These are phyloP conservation scores for Ceratoteleas bidentatus DNA, from an alignment of 1,140 invertebrate genomes.

Conservation along the genomic window DNA sequence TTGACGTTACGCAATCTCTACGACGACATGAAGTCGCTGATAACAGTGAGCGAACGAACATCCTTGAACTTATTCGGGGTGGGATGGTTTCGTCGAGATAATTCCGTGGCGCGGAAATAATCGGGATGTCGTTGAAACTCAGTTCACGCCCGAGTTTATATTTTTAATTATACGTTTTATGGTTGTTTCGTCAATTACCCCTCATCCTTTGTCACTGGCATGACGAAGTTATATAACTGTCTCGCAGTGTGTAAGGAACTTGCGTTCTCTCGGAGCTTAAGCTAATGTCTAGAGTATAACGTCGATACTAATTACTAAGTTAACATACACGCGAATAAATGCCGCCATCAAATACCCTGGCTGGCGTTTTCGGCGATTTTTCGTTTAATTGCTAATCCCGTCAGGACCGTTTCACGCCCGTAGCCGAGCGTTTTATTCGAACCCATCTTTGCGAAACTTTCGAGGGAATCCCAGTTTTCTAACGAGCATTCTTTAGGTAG, in stretches of 20 bases:
- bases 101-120: too few species aligned
- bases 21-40: too few species aligned
- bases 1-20: too few species aligned
- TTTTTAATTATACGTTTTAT: slow-evolving; percentile 44
- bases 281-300: slow-evolving; percentile 54
- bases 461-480: too few species aligned
- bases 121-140: too few species aligned
- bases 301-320: slow-evolving; percentile 59
- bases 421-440: too few species aligned
- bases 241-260: slow-evolving; percentile 50
- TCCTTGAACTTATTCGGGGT: slow-evolving; percentile 26
- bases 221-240: slow-evolving; percentile 64
- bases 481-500: too few species aligned
- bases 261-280: slow-evolving; percentile 40
- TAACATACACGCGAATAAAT: slow-evolving; percentile 45
- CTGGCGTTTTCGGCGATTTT: not conserved
- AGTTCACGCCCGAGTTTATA: slow-evolving; percentile 13
- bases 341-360: slow-evolving; percentile 13
- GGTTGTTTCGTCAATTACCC: slow-evolving; percentile 53
- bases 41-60: not conserved
- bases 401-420: not conserved
- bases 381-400: slow-evolving; percentile 3
- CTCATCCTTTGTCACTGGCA: slow-evolving; percentile 52
- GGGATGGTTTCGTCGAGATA: too few species aligned
- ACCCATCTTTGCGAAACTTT: too few species aligned